Evolutionary conservation across 1,140 invertebrate genomes (phyloP), one percentile per base, ranked within the genome.

Genomic region (Geopemphigus sp.): DNA sequence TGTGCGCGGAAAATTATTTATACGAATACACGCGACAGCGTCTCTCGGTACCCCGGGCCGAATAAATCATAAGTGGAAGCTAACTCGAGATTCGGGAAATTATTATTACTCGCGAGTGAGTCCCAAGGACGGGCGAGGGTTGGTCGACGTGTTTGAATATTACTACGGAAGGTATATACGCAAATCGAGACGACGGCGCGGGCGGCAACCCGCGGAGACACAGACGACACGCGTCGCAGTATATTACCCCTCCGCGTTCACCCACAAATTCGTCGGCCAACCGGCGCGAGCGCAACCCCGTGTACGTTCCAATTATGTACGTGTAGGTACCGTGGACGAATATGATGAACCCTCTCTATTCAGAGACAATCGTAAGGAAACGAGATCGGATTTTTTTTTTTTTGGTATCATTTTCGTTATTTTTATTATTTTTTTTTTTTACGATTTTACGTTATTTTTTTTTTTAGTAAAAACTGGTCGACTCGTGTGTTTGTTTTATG

Each of bases 1-100:
- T 74, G 74, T 82, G 73, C 72, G 45, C 72, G 45, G 81, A 80
- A 68, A 68, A 81, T 45, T 81, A 68, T 81, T 39, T 78, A 78
- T 57, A 63, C 57, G 26, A 78, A 47, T 39, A 17, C 32, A 8
- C n/a, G n/a, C n/a, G n/a, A n/a, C n/a, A n/a, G n/a, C n/a, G n/a
- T n/a, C n/a, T n/a, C n/a, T n/a, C n/a, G n/a, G n/a, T n/a, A n/a
- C n/a, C n/a, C n/a, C n/a, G n/a, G n/a, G n/a, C n/a, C n/a, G n/a
- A n/a, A n/a, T n/a, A n/a, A 39, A 39, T 39, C 4, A 50, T 10
- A 56, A 73, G 50, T 54, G 70, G 50, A 73, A 56, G 70, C n/a
- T 57, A 22, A 57, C 53, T 74, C 14, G 50, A 74, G 53, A 24
- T 56, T 56, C 53, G 70, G 53, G 53, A 74, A 56, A 74, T 57